A percentile compares a stretch with the other conserved stretches of the same genome.
Conservation (phyloP, 2,888 invertebrate species). For the Drosophila sordidula region DNA sequence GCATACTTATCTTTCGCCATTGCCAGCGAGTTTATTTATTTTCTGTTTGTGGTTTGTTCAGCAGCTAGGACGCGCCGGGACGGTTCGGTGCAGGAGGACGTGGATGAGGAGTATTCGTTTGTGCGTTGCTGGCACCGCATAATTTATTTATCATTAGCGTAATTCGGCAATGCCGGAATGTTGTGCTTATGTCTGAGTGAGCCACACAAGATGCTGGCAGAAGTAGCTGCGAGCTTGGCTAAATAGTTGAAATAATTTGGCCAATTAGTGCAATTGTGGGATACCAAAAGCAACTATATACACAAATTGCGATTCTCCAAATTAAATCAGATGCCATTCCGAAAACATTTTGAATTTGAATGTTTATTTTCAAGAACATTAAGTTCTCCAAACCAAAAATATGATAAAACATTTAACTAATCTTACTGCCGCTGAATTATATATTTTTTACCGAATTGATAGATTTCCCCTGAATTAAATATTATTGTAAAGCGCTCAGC, state of each 20-base stretch:
- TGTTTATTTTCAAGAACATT: neutral
- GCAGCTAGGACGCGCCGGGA: constrained; percentile 5
- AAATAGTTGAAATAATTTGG: constrained; percentile 78
- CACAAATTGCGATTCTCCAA: constrained; percentile 1
- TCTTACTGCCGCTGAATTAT: too few species aligned
- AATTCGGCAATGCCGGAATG: constrained; percentile 68
- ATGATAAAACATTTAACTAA: too few species aligned
- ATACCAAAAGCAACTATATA: constrained; percentile 7
- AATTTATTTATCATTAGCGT: constrained; percentile 80
- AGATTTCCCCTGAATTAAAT: neutral
- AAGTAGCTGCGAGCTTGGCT: constrained; percentile 44
- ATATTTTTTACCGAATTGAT: too few species aligned
- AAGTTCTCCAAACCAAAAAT: neutral
- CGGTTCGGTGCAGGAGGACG: neutral
- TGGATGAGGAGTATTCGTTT: constrained; percentile 40
- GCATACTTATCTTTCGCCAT: constrained; percentile 71
- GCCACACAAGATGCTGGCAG: constrained; percentile 30
- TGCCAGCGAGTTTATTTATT: constrained; percentile 77
- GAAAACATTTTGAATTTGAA: neutral
- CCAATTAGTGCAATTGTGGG: constrained; percentile 59
- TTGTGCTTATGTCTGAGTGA: constrained; percentile 21
- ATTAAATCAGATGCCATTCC: neutral
- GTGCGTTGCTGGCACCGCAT: constrained; percentile 69
- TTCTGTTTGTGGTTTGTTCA: constrained; percentile 65
- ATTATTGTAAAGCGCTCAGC: too few species aligned